These are phyloP conservation scores for Astyanax mexicanus DNA, from an alignment of 2,797 vertebrate species.

Conservation along the genomic window DNA sequence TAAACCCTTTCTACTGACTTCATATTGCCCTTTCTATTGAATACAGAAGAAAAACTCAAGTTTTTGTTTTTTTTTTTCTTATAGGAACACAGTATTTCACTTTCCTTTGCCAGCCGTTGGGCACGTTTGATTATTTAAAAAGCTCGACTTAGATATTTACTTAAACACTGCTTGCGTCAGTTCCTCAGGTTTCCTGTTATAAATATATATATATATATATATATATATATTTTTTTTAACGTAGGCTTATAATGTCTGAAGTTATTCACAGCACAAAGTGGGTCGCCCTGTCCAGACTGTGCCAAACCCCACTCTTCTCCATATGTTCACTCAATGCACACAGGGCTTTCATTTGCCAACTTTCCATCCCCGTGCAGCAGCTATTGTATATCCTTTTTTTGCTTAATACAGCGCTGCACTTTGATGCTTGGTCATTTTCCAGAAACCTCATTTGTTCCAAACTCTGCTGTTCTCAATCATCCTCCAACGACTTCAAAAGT, in stretches of 20 bases:
- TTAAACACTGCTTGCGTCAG: no score
- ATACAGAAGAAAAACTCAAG: no score
- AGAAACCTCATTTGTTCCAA: conserved; percentile 48
- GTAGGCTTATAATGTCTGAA: not conserved
- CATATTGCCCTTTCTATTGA: no score
- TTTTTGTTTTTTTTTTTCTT: no score
- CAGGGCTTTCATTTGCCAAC: conserved; percentile 51
- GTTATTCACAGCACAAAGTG: conserved; percentile 48
- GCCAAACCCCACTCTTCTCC: conserved; percentile 51
- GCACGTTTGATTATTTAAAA: no score
- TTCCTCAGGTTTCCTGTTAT: no score
- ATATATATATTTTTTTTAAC: no score
- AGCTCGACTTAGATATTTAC: no score
- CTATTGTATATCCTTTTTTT: conserved; percentile 46
- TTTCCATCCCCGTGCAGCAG: conserved; percentile 24
- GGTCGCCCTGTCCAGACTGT: conserved; percentile 45
- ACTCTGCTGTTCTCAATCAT: conserved; percentile 55
- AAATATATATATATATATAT: no score
- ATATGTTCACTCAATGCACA: conserved; percentile 46
- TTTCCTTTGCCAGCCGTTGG: no score
- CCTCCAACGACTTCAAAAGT: conserved; percentile 54
- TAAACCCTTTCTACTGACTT: no score
- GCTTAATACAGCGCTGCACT: conserved; percentile 34
- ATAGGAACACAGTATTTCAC: no score
- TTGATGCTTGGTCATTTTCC: conserved; percentile 51